Percentiles rank a stretch among this genome's conserved stretches.
Conservation (phyloP, 2,113 vertebrate species). For the Patagioenas fasciata region DNA sequence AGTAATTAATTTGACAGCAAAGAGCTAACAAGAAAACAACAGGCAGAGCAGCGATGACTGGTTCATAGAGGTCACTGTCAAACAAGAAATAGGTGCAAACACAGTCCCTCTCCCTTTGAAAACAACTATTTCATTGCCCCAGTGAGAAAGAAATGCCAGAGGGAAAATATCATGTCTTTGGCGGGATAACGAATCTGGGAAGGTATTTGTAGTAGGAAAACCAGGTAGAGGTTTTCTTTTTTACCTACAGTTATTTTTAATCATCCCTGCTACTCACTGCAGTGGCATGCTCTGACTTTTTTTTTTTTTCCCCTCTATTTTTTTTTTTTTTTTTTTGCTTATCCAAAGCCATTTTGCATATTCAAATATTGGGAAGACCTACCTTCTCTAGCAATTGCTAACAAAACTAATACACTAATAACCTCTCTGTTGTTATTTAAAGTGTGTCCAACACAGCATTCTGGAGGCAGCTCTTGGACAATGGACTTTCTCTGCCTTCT, state of each 20-base stretch:
- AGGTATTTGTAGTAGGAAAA: background rate
- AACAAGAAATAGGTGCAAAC: constrained; percentile 50
- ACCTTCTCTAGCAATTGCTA: constrained; percentile 27
- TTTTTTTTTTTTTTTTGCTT: background rate
- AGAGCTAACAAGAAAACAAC: constrained; percentile 68
- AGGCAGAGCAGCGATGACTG: constrained; percentile 55
- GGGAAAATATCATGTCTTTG: background rate
- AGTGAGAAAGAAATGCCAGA: background rate
- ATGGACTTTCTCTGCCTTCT: background rate
- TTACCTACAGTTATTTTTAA: background rate
- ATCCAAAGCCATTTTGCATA: constrained; percentile 33
- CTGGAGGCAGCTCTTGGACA: background rate
- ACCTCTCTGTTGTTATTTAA: constrained; percentile 28
- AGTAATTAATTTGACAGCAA: constrained; percentile 72
- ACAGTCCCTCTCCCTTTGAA: background rate
- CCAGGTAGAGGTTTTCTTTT: background rate
- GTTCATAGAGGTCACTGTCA: constrained; percentile 61
- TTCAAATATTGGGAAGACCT: constrained; percentile 37
- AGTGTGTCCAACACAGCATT: background rate
- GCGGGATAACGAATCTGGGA: background rate
- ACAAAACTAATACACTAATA: constrained; percentile 6
- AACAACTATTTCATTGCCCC: background rate
- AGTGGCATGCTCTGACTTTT: background rate
- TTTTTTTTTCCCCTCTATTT: fast-evolving
- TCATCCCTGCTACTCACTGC: background rate